Base-by-base conservation (phyloP, 2,888 invertebrate species). In the Stenotaenia linearis region DNA sequence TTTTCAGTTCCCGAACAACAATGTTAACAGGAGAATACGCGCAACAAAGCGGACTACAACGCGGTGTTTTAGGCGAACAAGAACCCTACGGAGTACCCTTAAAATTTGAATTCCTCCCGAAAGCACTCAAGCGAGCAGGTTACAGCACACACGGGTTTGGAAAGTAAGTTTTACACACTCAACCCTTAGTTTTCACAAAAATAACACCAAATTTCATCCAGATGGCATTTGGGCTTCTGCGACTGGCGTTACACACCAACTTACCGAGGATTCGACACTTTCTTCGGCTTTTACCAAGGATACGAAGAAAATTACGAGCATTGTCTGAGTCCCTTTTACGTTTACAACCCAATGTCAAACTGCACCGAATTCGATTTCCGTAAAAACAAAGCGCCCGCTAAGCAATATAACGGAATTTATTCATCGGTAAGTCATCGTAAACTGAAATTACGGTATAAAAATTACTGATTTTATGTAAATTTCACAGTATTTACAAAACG, bases 171-270 rank as follows among this genome's bases (percentile, higher is more conserved):
- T 18, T 3, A 18, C 21, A 21, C 3, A 18, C 18, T 56, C 7
- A 1, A 35, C 9, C n/a, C 4, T 15, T 10, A 18, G 3, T 1
- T 18, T 23, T 15, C 1, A 56, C 9, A 1, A 21, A 37, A 37
- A 32, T 32, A 32, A 6, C 9, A 6, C 9, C 12, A 10, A 12
- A 10, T 45, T n/a, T 6, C 28, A n/a, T 37, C 21, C 35, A 77
- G 77, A 35, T 77, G 77, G 77, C 77, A 77, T 77, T 32, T 77
- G 18, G 77, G 77, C 12, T 77, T 32, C 23, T 77, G 77, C 21
- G n/a, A 30, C 21, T 23, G n/a, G 35, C 18, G n/a, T 4, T 77
- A 77, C 37, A 77, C 77, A 10, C 77, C 77, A n/a, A 23, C 35
- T 12, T 5, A n/a, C 7, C 2, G 77, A 77, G 77, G 77, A n/a